Conservation (phyloP, 2,113 vertebrate genomes). For the Theristicus caerulescens region DNA sequence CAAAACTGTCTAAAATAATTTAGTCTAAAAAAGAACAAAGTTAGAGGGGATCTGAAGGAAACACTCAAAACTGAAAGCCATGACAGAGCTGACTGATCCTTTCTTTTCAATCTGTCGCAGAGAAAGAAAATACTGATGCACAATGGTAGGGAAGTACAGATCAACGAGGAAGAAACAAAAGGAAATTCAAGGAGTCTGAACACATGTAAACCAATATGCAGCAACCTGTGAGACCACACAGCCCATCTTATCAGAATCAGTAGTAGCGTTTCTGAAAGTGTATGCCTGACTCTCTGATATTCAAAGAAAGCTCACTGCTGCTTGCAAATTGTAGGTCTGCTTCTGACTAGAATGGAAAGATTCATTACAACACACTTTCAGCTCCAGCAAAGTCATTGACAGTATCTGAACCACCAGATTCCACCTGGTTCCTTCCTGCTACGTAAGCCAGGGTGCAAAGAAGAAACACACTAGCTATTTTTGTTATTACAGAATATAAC, state of each 20-base stretch:
- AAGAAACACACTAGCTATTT: background rate
- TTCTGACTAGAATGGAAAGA: background rate
- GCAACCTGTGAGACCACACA: background rate
- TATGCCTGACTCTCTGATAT: background rate
- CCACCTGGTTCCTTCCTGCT: background rate
- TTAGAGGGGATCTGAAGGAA: background rate
- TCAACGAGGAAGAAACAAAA: background rate
- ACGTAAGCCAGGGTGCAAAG: background rate
- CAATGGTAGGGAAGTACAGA: background rate
- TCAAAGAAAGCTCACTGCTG: background rate
- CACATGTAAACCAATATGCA: background rate
- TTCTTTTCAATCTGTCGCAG: background rate
- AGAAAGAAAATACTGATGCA: background rate
- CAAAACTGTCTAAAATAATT: conserved; percentile 14
- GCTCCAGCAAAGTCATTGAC: background rate
- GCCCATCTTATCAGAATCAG: background rate
- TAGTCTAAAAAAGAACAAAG: background rate
- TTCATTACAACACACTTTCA: background rate
- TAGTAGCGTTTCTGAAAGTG: background rate
- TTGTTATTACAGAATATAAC: background rate
- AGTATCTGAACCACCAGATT: background rate
- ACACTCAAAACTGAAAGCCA: background rate
- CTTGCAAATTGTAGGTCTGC: background rate
- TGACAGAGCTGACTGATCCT: background rate
- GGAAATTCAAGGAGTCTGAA: background rate